Evolutionary conservation across 53 echinoderm and acorn worm genomes (phyloP), one percentile per base, ranked within the genome.

Genomic region (Astropecten irregularis): DNA sequence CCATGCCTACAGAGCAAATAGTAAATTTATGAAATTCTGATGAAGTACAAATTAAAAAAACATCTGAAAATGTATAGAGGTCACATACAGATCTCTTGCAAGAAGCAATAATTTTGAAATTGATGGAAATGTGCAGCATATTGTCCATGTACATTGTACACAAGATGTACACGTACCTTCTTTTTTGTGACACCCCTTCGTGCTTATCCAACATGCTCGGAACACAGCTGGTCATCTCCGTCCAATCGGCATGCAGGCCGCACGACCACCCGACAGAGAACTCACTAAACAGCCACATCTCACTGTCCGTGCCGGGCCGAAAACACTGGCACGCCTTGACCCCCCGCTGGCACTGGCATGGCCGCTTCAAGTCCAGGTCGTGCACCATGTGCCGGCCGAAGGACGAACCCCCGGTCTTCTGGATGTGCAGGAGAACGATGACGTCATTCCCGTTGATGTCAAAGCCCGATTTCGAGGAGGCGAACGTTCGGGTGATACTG

Each of bases 191-290:
- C 6, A 27, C 23, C 37, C 66, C 77, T 30, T 90, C 90, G 21
- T 63, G 28, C 30, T 64, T 57, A 33, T 93, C 90, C 88, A 99
- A 44, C 56, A 85, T 87, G 28, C 85, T 56, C 2, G 92, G 92
- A 15, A 99, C 99, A 62, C 99, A 99, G 76, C 65, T 68, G 30
- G 77, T 82, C 33, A 99, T 69, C 67, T 99, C 99, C 36, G 99
- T 99, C 92, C 92, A 99, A 56, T 99, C 99, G 1, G 94, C 94
- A 65, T 94, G 99, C 15, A 99, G 71, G 10, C 99, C 99, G 62
- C 99, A 99, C 27, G 84, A 63, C 99, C 99, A 99, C 0, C 99
- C 99, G 13, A 83, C 71, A 1, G 94, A 94, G 30, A 83, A 77
- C 33, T 94, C 73, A 47, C 99, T 99, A 62, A 99, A 94, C 19